Evolutionary conservation across 2,888 invertebrate genomes (phyloP).

Genomic region (Rotaria socialis): DNA sequence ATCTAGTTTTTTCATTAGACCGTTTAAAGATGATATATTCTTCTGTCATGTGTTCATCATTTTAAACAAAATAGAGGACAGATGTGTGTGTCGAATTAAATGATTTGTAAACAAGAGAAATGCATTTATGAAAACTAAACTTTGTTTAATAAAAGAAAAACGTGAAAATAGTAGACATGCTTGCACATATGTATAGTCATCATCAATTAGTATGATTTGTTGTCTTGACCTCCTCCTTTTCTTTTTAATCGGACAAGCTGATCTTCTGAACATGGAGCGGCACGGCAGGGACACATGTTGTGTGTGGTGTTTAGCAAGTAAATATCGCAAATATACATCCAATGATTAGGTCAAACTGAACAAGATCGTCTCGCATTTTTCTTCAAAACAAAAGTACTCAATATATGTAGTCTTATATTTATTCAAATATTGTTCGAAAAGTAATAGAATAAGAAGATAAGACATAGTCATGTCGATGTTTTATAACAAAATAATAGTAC

Average conservation of each 20-base stretch:
- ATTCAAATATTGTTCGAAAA: conserved; percentile 11
- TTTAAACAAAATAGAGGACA: background rate
- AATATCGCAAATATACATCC: conserved; percentile 10
- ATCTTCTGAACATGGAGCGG: conserved; percentile 10
- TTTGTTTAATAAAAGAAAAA: background rate
- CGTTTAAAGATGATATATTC: background rate
- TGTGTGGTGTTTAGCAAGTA: background rate
- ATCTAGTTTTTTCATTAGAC: conserved; percentile 2
- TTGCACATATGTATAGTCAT: background rate
- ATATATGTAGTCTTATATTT: background rate
- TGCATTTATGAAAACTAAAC: conserved; percentile 13
- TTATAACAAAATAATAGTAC: conserved; percentile 32
- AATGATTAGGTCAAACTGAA: conserved; percentile 26
- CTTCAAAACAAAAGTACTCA: background rate
- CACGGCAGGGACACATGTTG: conserved; percentile 17
- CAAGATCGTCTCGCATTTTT: background rate
- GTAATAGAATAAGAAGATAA: conserved; percentile 6
- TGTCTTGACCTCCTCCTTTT: conserved; percentile 15
- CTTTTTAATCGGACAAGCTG: background rate
- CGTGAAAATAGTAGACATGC: background rate
- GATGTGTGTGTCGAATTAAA: conserved; percentile 26
- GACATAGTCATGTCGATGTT: background rate
- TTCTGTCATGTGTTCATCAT: conserved; percentile 26
- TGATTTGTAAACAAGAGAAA: background rate
- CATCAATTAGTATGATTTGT: conserved; percentile 18